These are phyloP conservation scores for Pentalonia nigronervosa DNA, from an alignment of 1,140 invertebrate species.

Conservation along the genomic window DNA sequence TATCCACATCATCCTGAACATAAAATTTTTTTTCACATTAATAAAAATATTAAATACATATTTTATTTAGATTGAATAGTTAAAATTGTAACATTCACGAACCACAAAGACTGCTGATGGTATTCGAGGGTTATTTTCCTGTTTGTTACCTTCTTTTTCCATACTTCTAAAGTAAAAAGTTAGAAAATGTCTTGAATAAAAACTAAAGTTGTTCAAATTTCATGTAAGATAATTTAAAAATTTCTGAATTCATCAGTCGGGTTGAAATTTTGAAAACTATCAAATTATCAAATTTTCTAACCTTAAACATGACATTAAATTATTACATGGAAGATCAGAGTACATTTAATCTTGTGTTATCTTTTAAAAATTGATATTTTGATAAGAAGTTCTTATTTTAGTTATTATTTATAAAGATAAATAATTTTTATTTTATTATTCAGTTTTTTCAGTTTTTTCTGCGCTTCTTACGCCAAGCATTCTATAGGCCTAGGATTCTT, in stretches of 20 bases:
- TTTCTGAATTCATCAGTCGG: not conserved
- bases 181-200: not conserved
- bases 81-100: not conserved
- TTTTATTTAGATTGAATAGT: not conserved
- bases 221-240: not conserved
- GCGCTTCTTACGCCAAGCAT: too few species aligned
- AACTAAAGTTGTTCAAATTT: not conserved
- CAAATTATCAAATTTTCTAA: conserved; percentile 1
- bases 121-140: conserved; percentile 62
- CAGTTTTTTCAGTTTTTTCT: too few species aligned
- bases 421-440: too few species aligned
- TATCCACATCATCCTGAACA: conserved; percentile 92
- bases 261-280: not conserved
- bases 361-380: too few species aligned
- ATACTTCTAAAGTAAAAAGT: conserved; percentile 58
- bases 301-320: not conserved
- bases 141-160: conserved; percentile 59
- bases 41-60: conserved; percentile 2
- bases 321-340: not conserved
- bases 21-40: not conserved
- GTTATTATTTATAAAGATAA: too few species aligned
- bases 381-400: too few species aligned
- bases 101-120: conserved; percentile 51
- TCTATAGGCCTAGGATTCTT: too few species aligned
- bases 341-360: not conserved